Conservation (phyloP, 2,888 invertebrate genomes). For the Apotomis capreana region DNA sequence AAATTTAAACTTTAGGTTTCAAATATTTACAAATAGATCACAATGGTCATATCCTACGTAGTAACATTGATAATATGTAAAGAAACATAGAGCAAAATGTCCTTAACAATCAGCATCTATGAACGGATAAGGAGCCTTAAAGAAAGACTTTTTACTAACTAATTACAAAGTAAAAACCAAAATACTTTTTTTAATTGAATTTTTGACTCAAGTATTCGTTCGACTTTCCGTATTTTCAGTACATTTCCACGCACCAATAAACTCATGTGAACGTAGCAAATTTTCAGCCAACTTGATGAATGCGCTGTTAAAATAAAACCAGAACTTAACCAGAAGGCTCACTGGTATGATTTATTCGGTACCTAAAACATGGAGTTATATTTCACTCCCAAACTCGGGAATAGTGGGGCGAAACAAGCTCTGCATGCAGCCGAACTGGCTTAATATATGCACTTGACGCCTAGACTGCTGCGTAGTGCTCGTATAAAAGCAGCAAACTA, state of each 20-base stretch:
- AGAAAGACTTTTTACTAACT: too few species aligned
- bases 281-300: background rate
- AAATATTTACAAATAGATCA: too few species aligned
- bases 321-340: background rate
- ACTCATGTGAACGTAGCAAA: background rate
- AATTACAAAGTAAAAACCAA: too few species aligned
- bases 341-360: background rate
- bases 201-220: too few species aligned
- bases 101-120: too few species aligned
- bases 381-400: slow-evolving; percentile 42
- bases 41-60: too few species aligned
- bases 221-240: background rate
- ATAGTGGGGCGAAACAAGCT: slow-evolving; percentile 42
- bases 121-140: too few species aligned
- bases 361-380: slow-evolving; percentile 8
- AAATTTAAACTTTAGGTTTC: too few species aligned
- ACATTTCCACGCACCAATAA: background rate
- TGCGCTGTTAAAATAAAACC: background rate
- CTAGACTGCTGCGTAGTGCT: slow-evolving; percentile 34
- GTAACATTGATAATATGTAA: too few species aligned
- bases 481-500: background rate
- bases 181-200: too few species aligned
- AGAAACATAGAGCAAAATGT: too few species aligned
- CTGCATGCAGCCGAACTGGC: slow-evolving; percentile 53
- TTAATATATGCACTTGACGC: slow-evolving; percentile 61